Evolutionary conservation across 2,113 vertebrate genomes (phyloP), one percentile per base, ranked within the genome.

Genomic region (Saimiri boliviensis): DNA sequence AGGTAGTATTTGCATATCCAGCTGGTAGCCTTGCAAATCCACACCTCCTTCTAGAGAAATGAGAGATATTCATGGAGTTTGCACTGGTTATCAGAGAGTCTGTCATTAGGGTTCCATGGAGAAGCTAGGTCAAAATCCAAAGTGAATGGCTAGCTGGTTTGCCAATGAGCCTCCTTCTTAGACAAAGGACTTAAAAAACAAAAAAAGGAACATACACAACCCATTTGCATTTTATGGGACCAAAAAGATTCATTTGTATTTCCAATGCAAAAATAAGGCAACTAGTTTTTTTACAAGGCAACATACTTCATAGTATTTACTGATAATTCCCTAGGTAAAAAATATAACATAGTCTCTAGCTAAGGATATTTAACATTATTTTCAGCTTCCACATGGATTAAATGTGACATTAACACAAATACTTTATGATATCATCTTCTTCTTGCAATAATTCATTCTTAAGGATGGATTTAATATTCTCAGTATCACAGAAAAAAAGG

Each of bases 1-100:
- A 97, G 98, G 97, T 96, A 98, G 98, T 98, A 98, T 98, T 98
- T 98, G 98, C 2, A 98, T 98, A 98, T 98, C 98, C 98, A 98
- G 97, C 37, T 7, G 98, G 98, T 98, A 98, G 98, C 97, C 98
- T 98, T 98, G 99, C 96, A 98, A 99, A 98, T 98, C 98, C 97
- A 98, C 95, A 98, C 98, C 98, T 98, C 98, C 98, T 98, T 99
- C 99, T 99, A 97, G 98, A 98, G 98, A 99, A 99, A 99, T 40
- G 96, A 98, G 98, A 99, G 98, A 99, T 92, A 99, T 98, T 98
- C 97, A 97, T 92, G 98, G 97, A 93, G 95, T 98, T 98, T 98
- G 97, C 96, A 95, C 97, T 71, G 96, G 95, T 94, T 95, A 79
- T 58, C 93, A 97, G 86, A 97, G 93, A 98, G 96, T 97, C 89